Evolutionary conservation across 2,113 vertebrate species (phyloP).

Genomic region (Arenaria interpres): DNA sequence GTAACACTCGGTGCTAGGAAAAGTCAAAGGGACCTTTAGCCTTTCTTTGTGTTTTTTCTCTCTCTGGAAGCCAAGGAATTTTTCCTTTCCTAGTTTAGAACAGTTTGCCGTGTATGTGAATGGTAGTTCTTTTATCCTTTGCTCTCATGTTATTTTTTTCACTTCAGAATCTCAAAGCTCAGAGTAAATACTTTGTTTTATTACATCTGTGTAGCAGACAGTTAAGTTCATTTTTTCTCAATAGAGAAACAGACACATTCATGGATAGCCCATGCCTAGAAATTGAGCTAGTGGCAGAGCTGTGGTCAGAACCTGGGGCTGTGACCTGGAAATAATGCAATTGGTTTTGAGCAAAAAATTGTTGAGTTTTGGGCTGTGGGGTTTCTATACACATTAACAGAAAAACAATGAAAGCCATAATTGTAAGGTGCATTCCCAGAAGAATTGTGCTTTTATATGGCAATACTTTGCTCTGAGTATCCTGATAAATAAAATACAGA

Average conservation of each 20-base stretch:
- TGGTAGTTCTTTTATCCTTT: not conserved
- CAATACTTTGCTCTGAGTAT: not conserved
- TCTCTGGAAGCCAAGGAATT: not conserved
- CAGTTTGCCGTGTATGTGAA: not conserved
- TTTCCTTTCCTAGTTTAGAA: not conserved
- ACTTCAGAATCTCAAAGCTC: not conserved
- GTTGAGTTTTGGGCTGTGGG: not conserved
- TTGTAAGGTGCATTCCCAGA: not conserved
- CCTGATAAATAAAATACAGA: not conserved
- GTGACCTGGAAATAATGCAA: not conserved
- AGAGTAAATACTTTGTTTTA: not conserved
- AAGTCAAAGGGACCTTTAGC: not conserved
- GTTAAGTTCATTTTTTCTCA: not conserved
- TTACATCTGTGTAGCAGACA: not conserved
- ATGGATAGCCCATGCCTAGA: not conserved
- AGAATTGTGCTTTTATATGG: not conserved
- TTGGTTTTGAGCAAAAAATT: not conserved
- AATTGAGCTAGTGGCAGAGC: not conserved
- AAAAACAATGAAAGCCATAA: not conserved
- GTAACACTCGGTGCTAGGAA: not conserved
- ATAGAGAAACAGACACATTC: not conserved
- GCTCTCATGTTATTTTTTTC: not conserved
- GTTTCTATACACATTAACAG: not conserved
- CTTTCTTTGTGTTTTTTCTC: not conserved
- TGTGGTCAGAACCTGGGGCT: not conserved